Conservation (phyloP, 2,888 invertebrate species). For the Drosophila kambysellisi region DNA sequence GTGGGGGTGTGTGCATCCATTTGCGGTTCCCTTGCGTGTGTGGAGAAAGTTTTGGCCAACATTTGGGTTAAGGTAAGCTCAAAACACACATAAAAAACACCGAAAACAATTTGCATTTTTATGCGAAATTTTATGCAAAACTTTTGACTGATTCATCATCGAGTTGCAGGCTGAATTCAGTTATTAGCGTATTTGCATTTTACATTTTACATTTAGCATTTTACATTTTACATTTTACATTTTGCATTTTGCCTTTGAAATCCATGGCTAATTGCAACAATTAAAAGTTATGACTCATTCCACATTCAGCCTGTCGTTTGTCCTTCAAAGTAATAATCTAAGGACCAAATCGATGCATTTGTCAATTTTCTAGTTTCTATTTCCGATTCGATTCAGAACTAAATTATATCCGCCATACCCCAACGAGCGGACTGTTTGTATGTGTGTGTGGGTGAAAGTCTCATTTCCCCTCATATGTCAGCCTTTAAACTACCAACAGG, state of each 20-base stretch:
- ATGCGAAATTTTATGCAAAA: constrained; percentile 48
- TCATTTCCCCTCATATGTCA: constrained; percentile 61
- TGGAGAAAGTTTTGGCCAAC: constrained; percentile 57
- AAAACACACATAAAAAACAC: constrained; percentile 5
- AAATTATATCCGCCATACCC: constrained; percentile 65
- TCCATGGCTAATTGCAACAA: constrained; percentile 50
- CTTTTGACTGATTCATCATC: constrained; percentile 20
- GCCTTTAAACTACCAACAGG: constrained; percentile 40
- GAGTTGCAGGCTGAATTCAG: constrained; percentile 27
- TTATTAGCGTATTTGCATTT: constrained; percentile 17
- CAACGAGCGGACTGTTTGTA: constrained; percentile 3
- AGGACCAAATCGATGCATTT: constrained; percentile 26
- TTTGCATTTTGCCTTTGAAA: constrained; percentile 47
- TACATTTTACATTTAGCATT: background rate
- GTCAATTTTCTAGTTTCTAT: constrained; percentile 63
- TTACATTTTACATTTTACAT: constrained; percentile 21
- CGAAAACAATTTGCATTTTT: constrained; percentile 39
- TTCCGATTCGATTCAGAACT: constrained; percentile 71
- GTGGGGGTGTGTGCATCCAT: constrained; percentile 2
- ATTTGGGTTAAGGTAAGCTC: constrained; percentile 49
- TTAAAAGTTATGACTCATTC: constrained; percentile 59
- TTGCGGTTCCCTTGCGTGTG: constrained; percentile 62
- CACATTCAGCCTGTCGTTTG: background rate
- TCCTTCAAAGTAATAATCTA: constrained; percentile 40
- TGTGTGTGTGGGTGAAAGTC: constrained; percentile 30